phyloP scores from a whole-genome alignment of 1,140 invertebrate species.

The Leptopilina clavipes region DNA sequence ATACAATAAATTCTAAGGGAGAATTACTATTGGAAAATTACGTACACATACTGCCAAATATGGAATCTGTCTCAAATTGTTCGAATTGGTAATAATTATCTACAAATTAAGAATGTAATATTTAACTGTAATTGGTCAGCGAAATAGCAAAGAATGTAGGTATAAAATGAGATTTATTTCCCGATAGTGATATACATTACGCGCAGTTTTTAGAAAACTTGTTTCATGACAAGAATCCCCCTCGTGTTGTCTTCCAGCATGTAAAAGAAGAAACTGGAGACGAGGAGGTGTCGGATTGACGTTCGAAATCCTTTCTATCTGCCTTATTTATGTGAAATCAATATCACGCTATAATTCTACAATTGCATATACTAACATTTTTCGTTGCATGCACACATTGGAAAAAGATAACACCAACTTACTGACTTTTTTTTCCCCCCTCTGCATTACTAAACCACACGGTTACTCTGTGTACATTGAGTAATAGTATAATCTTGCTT shows the following conservation, averaged over 20 bases:
- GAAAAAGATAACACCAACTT: conserved; percentile 38
- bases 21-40: too few species aligned
- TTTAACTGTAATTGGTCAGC: too few species aligned
- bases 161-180: background rate
- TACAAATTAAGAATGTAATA: too few species aligned
- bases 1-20: too few species aligned
- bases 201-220: background rate
- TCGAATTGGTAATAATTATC: too few species aligned
- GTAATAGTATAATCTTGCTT: conserved; percentile 14
- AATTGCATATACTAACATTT: background rate
- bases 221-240: conserved; percentile 1
- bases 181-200: background rate
- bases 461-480: background rate
- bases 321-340: conserved; percentile 6
- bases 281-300: conserved; percentile 22
- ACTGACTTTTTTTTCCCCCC: conserved; percentile 24
- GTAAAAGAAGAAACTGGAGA: conserved; percentile 18
- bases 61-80: too few species aligned
- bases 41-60: too few species aligned
- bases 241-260: background rate
- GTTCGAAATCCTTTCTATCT: conserved; percentile 19
- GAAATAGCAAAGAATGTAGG: too few species aligned
- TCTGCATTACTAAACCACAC: conserved; percentile 2
- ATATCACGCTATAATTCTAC: conserved; percentile 15
- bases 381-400: background rate